These are phyloP conservation scores for Parelbella ahira DNA, from an alignment of 2,888 invertebrate genomes.

Conservation along the genomic window DNA sequence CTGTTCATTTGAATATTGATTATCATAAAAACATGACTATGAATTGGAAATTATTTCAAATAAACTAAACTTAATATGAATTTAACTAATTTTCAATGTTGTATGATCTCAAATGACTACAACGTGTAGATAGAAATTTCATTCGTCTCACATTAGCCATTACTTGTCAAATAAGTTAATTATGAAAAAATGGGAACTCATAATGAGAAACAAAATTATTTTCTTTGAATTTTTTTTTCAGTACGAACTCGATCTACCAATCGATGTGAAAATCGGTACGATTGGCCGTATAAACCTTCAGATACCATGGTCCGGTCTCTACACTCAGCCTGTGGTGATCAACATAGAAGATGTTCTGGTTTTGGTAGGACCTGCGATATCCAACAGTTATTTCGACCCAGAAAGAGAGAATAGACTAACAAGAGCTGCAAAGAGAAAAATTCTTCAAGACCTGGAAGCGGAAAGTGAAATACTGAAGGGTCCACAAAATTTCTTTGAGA, in stretches of 20 bases:
- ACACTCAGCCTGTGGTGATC: slow-evolving; percentile 86
- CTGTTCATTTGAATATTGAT: no score
- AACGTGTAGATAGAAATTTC: no score
- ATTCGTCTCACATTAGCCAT: no score
- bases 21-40: no score
- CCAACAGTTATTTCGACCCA: slow-evolving; percentile 84
- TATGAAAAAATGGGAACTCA: no score
- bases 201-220: no score
- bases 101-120: no score
- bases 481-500: slow-evolving; percentile 85
- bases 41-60: no score
- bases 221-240: no score
- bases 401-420: slow-evolving; percentile 86
- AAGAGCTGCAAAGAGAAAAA: slow-evolving; percentile 86
- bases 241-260: slow-evolving; percentile 90
- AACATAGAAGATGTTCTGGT: slow-evolving; percentile 88
- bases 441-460: slow-evolving; percentile 84
- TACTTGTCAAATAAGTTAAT: no score
- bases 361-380: slow-evolving; percentile 87
- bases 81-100: no score
- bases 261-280: slow-evolving; percentile 90
- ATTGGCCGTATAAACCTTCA: slow-evolving; percentile 87
- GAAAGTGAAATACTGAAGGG: slow-evolving; percentile 81
- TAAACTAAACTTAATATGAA: no score
- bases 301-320: slow-evolving; percentile 90